Evolutionary conservation across 2,113 vertebrate species (phyloP), one percentile per base, ranked within the genome.

Genomic region (Ondatra zibethicus): DNA sequence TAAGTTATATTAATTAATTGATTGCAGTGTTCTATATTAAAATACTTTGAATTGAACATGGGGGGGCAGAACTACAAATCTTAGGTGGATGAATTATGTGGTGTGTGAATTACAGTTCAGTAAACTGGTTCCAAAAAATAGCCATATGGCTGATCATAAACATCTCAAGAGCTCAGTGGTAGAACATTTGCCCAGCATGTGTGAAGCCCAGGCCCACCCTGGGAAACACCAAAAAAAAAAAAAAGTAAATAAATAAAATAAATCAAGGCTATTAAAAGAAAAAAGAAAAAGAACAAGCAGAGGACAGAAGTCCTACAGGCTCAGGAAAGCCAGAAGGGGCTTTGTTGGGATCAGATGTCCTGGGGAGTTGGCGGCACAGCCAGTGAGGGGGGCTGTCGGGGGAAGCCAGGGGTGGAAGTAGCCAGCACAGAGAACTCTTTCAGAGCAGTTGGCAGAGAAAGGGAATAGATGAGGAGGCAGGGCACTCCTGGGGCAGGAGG

Each of bases 351-450:
- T 39, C 17, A 21, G 8, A 21, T 55, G 76, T 3, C 63, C 52
- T 31, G 0, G 0, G 13, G 39, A 23, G 25, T 29, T 4, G 70
- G 68, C 27, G 36, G n/a, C 8, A n/a, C 5, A 13, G 84, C 10
- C 2, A 6, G 63, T 23, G 29, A 33, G 7, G 27, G 23, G 61
- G 58, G 31, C 52, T 50, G 52, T 31, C 5, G 5, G 39, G 66
- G 19, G 25, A 23, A 78, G 31, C 0, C 25, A 61, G 73, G 39
- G 90, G 10, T 0, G 23, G 73, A 66, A 73, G 75, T 55, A 9
- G 16, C 65, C 19, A 45, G 88, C 31, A 96, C 93, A 97, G 96
- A 97, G 94, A 89, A 9, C 93, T 89, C 97, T 97, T 96, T 97
- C 93, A 97, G 72, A 89, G 91, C 93, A 76, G 36, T 61, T 95